These are phyloP conservation scores for Mormyrus hasselquistii DNA, from an alignment of 2,797 vertebrate genomes.

Conservation along the genomic window DNA sequence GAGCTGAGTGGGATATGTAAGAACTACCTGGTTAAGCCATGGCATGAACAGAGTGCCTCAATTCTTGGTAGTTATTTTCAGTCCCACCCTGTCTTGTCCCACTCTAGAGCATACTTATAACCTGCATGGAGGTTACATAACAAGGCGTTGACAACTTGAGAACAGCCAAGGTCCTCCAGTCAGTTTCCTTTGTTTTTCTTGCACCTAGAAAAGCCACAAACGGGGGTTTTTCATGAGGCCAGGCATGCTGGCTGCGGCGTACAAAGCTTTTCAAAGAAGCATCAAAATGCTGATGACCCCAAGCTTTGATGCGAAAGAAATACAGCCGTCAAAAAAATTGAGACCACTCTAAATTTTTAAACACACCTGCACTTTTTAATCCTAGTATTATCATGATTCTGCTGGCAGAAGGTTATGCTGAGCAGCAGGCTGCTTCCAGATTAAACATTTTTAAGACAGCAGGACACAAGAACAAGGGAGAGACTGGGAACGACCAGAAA, in stretches of 20 bases:
- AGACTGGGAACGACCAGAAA: background rate
- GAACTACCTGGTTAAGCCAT: background rate
- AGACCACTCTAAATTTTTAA: background rate
- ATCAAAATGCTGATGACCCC: background rate
- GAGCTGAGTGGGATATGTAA: background rate
- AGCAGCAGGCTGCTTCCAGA: background rate
- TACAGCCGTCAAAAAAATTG: background rate
- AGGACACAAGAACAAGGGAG: background rate
- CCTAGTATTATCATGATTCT: background rate
- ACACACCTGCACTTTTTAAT: background rate
- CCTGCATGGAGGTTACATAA: background rate
- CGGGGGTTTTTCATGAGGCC: background rate
- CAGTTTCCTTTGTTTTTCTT: conserved; percentile 5
- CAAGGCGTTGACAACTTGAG: background rate
- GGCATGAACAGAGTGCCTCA: background rate
- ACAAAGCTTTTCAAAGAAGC: background rate
- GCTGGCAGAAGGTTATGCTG: background rate
- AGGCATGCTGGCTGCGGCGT: background rate
- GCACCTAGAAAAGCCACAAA: background rate
- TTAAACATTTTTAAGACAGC: background rate
- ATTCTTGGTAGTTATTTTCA: background rate
- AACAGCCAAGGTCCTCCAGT: background rate
- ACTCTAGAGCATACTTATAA: background rate
- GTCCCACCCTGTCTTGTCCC: background rate
- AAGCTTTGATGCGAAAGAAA: background rate